Base-by-base conservation (phyloP, 2,797 vertebrate species). In the Delichon dasypus region DNA sequence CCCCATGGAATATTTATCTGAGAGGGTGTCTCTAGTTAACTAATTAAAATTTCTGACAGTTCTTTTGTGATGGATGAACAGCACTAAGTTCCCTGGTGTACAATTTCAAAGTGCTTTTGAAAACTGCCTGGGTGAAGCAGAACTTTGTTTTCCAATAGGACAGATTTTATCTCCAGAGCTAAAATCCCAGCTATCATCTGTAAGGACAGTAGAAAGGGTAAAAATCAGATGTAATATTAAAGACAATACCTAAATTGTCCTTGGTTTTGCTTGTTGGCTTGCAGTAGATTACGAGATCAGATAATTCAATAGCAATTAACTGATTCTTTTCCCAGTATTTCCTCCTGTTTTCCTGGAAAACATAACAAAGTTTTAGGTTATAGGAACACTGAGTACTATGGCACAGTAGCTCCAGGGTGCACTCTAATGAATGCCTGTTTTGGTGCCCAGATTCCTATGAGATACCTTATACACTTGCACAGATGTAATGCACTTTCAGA, bases 201-300 rank as follows among this genome's bases (percentile, higher is more conserved):
- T 36, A 36, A 72, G 36, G 16, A 40, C 0, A 85, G 53, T 2
- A 87, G 22, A 74, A 92, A 89, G 23, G 17, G 7, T 50, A 89
- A 85, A 54, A 76, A 45, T 55, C 40, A 36, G 17, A 11, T 26
- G 19, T 30, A 53, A 12, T 32, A 61, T 40, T 53, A 76, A 88
- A 87, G 75, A 47, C 34, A 26, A 10, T 94, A 99, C 99, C 98
- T 94, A 99, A 98, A 72, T 98, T 98, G 88, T 99, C 99, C 95
- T 99, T 99, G 76, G 99, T 99, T 97, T 99, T 99, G 98, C 99
- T 99, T 88, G 98, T 98, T 4, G 99, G 99, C 85, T 98, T 99
- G 98, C 99, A 99, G 97, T 99, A 99, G 64, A 99, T 98, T 27
- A 99, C 99, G 94, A 99, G 88, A 96, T 99, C 99, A 0, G 99